phyloP scores from a whole-genome alignment of 2,888 invertebrate species.

The Nomada flava region DNA sequence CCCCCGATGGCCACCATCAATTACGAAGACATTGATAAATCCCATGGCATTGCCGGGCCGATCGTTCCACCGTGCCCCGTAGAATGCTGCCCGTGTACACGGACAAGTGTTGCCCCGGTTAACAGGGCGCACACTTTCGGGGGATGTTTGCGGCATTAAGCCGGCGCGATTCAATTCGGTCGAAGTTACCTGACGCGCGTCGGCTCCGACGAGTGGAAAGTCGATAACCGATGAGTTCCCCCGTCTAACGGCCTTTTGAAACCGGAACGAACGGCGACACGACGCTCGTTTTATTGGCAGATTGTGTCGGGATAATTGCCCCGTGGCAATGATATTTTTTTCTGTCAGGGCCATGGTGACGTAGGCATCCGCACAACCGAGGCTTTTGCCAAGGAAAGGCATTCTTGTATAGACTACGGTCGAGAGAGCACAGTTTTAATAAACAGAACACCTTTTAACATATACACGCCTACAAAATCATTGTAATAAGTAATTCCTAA shows the following conservation, averaged over 20 bases:
- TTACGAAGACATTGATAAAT: conserved; percentile 67
- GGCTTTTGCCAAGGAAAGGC: too few species aligned
- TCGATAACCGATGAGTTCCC: conserved; percentile 37
- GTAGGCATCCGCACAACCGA: too few species aligned
- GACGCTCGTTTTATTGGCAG: conserved; percentile 12
- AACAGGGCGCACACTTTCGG: conserved; percentile 28
- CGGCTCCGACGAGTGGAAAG: conserved; percentile 5
- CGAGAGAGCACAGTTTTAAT: too few species aligned
- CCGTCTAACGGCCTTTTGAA: neutral
- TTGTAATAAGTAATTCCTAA: too few species aligned
- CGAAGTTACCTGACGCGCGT: conserved; percentile 9
- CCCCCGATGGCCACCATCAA: conserved; percentile 58
- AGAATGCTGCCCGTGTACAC: neutral
- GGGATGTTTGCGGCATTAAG: conserved; percentile 27
- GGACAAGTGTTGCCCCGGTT: neutral
- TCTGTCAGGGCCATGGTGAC: too few species aligned
- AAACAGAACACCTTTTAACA: too few species aligned
- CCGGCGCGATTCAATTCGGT: conserved; percentile 34
- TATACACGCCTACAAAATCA: too few species aligned
- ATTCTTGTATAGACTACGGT: too few species aligned
- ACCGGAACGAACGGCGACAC: neutral
- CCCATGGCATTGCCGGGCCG: conserved; percentile 55
- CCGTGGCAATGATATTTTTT: neutral
- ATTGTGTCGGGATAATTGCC: conserved; percentile 19
- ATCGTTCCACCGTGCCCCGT: conserved; percentile 21